Conservation (phyloP, 2,888 invertebrate species). For the Nebria brevicollis region DNA sequence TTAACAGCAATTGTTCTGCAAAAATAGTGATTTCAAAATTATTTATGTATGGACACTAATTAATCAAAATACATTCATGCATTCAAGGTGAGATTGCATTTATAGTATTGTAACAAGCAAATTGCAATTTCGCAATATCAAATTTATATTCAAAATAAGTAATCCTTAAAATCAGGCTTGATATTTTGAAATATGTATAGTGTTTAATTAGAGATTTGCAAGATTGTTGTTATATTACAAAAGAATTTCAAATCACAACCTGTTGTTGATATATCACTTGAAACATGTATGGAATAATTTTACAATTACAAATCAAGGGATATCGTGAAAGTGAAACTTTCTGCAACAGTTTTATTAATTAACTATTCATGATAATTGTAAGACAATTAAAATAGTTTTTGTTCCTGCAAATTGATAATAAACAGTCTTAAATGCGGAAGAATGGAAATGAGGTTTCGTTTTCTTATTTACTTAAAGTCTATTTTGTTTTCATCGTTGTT, state of each 20-base stretch:
- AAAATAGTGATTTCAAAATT: not conserved
- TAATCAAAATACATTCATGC: not conserved
- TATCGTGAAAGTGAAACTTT: not conserved
- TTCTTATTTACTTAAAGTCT: not conserved
- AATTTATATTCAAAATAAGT: too few species aligned
- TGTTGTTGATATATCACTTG: not conserved
- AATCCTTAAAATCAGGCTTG: too few species aligned
- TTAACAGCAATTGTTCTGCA: slow-evolving; percentile 57
- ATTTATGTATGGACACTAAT: not conserved
- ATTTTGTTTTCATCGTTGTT: not conserved
- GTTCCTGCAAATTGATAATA: not conserved
- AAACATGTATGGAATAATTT: not conserved
- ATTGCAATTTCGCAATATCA: too few species aligned
- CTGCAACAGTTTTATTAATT: not conserved
- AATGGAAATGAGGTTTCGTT: not conserved
- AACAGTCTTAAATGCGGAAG: not conserved
- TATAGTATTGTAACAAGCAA: too few species aligned
- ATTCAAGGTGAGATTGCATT: not conserved
- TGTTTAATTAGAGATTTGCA: not conserved
- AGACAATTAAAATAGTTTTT: not conserved
- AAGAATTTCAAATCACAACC: not conserved
- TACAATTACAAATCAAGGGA: not conserved
- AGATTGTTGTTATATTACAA: not conserved
- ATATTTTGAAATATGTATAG: not conserved
- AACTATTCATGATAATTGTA: not conserved